phyloP scores from a whole-genome alignment of 2,888 invertebrate species.

The Tridacna gigas region DNA sequence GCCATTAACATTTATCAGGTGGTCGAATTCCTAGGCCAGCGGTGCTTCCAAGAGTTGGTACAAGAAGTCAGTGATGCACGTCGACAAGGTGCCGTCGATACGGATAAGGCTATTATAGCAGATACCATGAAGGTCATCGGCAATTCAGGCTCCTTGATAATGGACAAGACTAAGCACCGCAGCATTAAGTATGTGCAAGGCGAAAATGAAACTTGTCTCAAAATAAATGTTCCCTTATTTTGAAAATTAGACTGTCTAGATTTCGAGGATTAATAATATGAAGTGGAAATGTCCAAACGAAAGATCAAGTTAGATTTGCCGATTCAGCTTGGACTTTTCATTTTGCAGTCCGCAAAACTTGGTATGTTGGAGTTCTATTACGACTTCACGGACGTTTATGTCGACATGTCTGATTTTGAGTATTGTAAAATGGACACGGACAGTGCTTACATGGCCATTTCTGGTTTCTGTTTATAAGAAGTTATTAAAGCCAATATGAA shows the following conservation, averaged over 20 bases:
- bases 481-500: slow-evolving; percentile 37
- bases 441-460: too few species aligned
- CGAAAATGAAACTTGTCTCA: slow-evolving; percentile 41
- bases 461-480: too few species aligned
- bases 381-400: too few species aligned
- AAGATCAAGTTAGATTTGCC: slow-evolving; percentile 58
- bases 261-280: slow-evolving; percentile 50
- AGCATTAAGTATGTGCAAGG: slow-evolving; percentile 50
- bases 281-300: slow-evolving; percentile 56
- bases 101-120: too few species aligned
- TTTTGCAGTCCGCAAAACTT: slow-evolving; percentile 68
- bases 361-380: slow-evolving; percentile 65
- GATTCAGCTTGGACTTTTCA: slow-evolving; percentile 63
- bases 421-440: too few species aligned
- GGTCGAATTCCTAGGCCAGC: slow-evolving; percentile 45
- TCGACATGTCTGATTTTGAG: slow-evolving; percentile 60
- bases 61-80: too few species aligned
- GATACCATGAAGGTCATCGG: too few species aligned
- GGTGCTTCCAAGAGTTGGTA: slow-evolving; percentile 55
- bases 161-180: slow-evolving; percentile 56
- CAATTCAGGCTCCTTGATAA: slow-evolving; percentile 57
- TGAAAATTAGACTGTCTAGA: slow-evolving; percentile 45
- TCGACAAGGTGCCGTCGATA: too few species aligned
- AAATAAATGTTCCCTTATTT: slow-evolving; percentile 51
- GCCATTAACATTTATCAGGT: slow-evolving; percentile 55